Base-by-base conservation (phyloP, 2,888 invertebrate species). In the Caenorhabditis zanzibari region DNA sequence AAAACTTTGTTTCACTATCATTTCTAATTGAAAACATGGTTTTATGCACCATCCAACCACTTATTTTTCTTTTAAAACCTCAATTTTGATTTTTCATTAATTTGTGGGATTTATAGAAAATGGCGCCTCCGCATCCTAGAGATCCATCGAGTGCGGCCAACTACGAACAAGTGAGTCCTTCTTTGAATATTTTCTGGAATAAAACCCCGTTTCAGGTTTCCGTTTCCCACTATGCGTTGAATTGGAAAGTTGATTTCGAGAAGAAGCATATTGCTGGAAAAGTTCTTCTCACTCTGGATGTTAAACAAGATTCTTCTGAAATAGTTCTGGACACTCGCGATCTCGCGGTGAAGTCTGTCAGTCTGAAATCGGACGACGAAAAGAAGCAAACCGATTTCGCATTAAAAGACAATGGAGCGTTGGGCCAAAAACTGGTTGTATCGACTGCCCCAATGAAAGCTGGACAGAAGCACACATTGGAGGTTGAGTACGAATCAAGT, bases 401-500 rank as follows among this genome's bases (percentile, higher is more conserved):
- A 10, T 16, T 81, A 22, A 73, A 73, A 12, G 83, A 84, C 16
- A 85, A 83, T 71, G 71, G 38, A 41, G 74, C 64, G n/a, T 38
- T 85, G 16, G 88, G 88, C 0, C 82, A 85, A 24, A 83, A 83
- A 32, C 73, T 88, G 12, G 38, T 71, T 26, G 44, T 79, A 12
- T 19, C 79, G 14, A 38, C 56, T 12, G 74, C 49, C 6, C 5
- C 12, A 5, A 16, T 87, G 44, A 71, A 81, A 35, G 0, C 56
- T 1, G 85, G 77, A 12, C 75, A 79, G 9, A 82, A 71, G 14
- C 24, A 61, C 38, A 26, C 35, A 10, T 74, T 93, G 14, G 44
- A 86, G 24, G 91, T 97, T 88, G 94, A 95, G 72, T 97, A 96
- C 93, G 94, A 94, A 90, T 96, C 96, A 0, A 94, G 95, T 16